Percentiles rank a stretch among this genome's conserved stretches.
These are phyloP conservation scores for Ailurus styani DNA, from an alignment of 2,113 vertebrate genomes.

Conservation along the genomic window DNA sequence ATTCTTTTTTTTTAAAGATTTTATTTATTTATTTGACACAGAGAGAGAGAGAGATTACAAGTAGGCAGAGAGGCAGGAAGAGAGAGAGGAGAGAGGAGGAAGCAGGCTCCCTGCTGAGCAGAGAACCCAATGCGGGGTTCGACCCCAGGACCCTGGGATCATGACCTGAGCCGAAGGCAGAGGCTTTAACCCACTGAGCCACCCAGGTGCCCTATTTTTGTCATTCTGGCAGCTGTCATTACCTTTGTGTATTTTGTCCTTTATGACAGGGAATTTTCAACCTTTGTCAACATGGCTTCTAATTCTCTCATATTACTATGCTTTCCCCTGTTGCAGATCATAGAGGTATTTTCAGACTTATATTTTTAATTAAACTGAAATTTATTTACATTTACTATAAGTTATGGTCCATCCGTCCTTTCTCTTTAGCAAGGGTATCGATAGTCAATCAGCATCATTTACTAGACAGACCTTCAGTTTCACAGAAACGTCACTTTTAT, in stretches of 20 bases:
- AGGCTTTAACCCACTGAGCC: too few relatives aligned
- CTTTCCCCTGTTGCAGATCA: neutral
- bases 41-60: too few relatives aligned
- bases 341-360: neutral
- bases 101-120: too few relatives aligned
- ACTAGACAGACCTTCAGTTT: fast-evolving
- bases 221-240: neutral
- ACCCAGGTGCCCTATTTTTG: too few relatives aligned
- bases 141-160: too few relatives aligned
- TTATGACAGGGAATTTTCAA: fast-evolving
- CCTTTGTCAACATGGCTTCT: neutral
- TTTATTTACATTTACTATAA: fast-evolving
- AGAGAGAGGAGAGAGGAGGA: too few relatives aligned
- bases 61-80: too few relatives aligned
- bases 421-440: neutral
- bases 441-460: fast-evolving
- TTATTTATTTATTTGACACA: too few relatives aligned
- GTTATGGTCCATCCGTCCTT: fast-evolving
- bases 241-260: neutral
- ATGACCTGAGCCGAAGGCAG: too few relatives aligned
- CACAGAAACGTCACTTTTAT: neutral
- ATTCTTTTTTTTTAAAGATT: too few relatives aligned
- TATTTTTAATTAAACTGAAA: neutral
- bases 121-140: too few relatives aligned
- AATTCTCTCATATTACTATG: neutral